Evolutionary conservation across 2,797 vertebrate species (phyloP).

Genomic region (Sebastes matsubarae): DNA sequence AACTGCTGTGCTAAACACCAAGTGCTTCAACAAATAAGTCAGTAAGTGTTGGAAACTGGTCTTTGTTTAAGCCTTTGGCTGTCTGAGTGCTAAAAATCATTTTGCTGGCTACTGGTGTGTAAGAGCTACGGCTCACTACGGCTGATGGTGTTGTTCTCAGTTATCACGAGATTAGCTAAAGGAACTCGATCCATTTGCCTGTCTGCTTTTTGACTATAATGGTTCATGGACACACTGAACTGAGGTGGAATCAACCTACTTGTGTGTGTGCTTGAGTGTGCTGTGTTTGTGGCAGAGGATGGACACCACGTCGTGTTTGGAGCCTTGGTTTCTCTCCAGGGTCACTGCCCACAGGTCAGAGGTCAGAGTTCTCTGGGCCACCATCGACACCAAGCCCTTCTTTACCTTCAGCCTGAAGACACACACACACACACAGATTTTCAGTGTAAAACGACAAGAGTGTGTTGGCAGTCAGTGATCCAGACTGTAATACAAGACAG

Average conservation of each 20-base stretch:
- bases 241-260: constrained; percentile 13
- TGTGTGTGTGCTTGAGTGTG: constrained; percentile 8
- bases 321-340: constrained; percentile 72
- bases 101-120: background rate
- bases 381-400: constrained; percentile 76
- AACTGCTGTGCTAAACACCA: background rate
- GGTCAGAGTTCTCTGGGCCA: constrained; percentile 63
- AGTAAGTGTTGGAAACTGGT: background rate
- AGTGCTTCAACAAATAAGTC: background rate
- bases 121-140: background rate
- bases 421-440: background rate
- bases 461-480: background rate
- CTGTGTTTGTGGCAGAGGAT: constrained; percentile 71
- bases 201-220: background rate
- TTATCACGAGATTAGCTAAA: background rate
- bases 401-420: constrained; percentile 74
- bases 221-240: background rate
- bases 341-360: constrained; percentile 75
- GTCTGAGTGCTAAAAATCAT: background rate
- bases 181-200: too few species aligned
- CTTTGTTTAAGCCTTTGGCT: background rate
- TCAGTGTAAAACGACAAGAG: background rate
- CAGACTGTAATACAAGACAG: background rate
- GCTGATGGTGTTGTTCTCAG: background rate
- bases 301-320: constrained; percentile 75